Conservation (phyloP, 1,140 invertebrate species). For the Hyles vespertilio region DNA sequence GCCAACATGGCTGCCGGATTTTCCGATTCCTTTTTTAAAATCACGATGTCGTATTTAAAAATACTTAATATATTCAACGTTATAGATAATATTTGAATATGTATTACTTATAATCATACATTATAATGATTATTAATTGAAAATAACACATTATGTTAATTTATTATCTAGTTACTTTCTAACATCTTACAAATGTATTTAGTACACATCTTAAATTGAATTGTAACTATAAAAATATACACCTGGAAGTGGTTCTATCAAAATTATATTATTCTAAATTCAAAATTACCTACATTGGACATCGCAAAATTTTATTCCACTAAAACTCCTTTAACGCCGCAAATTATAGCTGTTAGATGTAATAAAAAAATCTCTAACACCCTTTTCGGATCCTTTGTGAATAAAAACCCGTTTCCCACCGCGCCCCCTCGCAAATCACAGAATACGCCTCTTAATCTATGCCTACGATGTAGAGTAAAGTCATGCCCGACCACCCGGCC, state of each 20-base stretch:
- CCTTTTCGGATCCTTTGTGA: not conserved
- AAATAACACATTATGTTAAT: too few relatives aligned
- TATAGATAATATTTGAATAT: too few relatives aligned
- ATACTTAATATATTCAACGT: too few relatives aligned
- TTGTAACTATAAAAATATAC: not conserved
- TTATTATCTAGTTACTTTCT: too few relatives aligned
- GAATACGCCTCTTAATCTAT: conserved; percentile 6
- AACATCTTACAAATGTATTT: too few relatives aligned
- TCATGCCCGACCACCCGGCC: not conserved
- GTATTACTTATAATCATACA: too few relatives aligned
- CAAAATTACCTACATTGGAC: not conserved
- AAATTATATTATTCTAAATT: not conserved
- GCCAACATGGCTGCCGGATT: too few relatives aligned
- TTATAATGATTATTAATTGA: too few relatives aligned
- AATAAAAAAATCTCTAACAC: not conserved
- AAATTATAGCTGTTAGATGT: not conserved
- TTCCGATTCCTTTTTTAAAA: too few relatives aligned
- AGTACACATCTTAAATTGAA: too few relatives aligned
- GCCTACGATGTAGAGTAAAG: not conserved
- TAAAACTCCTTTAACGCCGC: not conserved
- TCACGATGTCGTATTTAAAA: too few relatives aligned
- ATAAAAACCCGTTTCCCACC: not conserved
- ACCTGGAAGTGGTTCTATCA: not conserved
- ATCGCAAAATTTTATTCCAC: not conserved
- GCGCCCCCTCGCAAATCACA: not conserved